Evolutionary conservation across 1,140 invertebrate species (phyloP), one percentile per base, ranked within the genome.

Genomic region (Cotesia glomerata): DNA sequence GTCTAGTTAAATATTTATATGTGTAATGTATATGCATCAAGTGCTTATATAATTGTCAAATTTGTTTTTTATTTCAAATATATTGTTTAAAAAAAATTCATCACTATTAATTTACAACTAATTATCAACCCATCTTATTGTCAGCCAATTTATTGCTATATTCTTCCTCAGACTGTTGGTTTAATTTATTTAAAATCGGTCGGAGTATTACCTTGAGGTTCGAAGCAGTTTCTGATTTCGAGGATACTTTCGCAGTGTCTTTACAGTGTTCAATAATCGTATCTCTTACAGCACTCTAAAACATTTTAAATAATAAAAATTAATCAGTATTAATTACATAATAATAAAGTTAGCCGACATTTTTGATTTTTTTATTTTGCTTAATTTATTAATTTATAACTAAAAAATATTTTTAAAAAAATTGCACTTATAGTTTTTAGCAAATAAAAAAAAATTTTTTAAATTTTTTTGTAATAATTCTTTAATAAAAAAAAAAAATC

Each of bases 171-270:
- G 36, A n/a, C 14, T 59, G 34, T 18, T 36, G 34, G 26, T 59
- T 59, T 4, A 70, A 18, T 54, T 71, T 52, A 18, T 74, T 49
- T 13, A 71, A 5, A 9, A 56, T 63, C 8, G 73, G 73, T 16
- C 69, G 63, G 4, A 74, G 7, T 4, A 49, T 74, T 56, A 62
- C 65, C 71, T 78, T 87, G 89, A 9, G 91, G 82, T 59, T 84
- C 86, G 36, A 81, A 84, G 32, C 89, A 80, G 91, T 91, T 5
- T 77, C 79, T 73, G 88, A 86, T 78, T 90, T 91, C 75, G 91
- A 90, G 2, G 91, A 81, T 56, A 91, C 79, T 81, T 85, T 88
- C 0, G 88, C 71, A 13, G 68, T 82, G 69, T 81, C 77, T 14
- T 85, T 76, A 74, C 89, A 78, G 4, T 86, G 78, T 63, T 89